Conservation (phyloP, 2,113 vertebrate species). For the Caretta caretta region DNA sequence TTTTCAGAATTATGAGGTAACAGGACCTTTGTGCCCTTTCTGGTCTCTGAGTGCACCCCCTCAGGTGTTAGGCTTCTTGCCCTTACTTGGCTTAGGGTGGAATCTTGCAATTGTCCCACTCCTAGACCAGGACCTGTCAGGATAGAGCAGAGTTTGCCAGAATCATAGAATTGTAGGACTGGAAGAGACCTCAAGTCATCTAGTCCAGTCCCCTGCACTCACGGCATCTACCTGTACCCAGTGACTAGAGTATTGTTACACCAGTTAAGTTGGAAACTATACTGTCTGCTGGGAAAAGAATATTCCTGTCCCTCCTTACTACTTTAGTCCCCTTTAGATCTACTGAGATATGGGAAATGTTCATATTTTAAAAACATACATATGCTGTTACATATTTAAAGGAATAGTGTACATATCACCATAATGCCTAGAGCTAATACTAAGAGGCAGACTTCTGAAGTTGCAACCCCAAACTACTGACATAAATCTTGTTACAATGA, state of each 20-base stretch:
- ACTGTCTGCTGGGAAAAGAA: neutral
- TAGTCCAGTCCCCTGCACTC: too few relatives aligned
- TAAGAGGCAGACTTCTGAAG: too few relatives aligned
- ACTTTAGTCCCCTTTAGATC: neutral
- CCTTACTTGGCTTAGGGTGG: neutral
- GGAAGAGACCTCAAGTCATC: too few relatives aligned
- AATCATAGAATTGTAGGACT: too few relatives aligned
- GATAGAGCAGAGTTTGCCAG: neutral
- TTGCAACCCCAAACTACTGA: too few relatives aligned
- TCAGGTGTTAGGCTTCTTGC: neutral
- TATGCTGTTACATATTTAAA: too few relatives aligned
- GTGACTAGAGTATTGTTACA: neutral
- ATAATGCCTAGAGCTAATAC: too few relatives aligned
- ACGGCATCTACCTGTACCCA: neutral
- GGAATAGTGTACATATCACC: too few relatives aligned
- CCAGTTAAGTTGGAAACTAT: neutral
- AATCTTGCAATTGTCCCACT: neutral
- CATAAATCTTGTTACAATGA: too few relatives aligned
- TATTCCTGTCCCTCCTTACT: neutral
- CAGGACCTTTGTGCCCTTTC: neutral
- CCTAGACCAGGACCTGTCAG: neutral
- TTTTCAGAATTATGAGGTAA: neutral
- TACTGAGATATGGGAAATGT: neutral
- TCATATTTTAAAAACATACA: neutral
- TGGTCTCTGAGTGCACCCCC: neutral